phyloP scores from a whole-genome alignment of 2,113 vertebrate species.

The Ameiurus melas region DNA sequence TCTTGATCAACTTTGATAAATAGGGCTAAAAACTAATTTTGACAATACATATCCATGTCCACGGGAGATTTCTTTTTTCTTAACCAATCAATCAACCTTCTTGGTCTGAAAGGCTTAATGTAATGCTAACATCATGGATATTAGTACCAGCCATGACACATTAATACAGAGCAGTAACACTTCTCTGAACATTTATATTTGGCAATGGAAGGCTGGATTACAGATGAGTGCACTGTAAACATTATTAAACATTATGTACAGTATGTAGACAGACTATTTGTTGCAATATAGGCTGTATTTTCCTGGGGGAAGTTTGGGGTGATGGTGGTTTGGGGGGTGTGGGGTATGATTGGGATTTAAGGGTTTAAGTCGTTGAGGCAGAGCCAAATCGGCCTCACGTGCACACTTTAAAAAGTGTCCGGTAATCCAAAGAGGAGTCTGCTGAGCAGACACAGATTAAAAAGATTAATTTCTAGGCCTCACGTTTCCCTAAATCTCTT shows the following conservation, averaged over 20 bases:
- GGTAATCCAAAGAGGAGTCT: conserved; percentile 61
- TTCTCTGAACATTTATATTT: background rate
- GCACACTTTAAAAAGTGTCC: conserved; percentile 53
- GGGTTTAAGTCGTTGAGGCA: conserved; percentile 11
- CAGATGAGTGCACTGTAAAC: background rate
- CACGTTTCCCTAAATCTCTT: conserved; percentile 67
- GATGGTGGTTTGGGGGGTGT: background rate
- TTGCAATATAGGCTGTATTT: background rate
- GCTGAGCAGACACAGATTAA: conserved; percentile 72
- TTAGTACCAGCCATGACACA: background rate
- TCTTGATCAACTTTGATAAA: background rate
- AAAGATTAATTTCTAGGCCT: conserved; percentile 67
- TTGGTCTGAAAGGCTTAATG: background rate
- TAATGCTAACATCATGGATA: background rate
- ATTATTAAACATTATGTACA: background rate
- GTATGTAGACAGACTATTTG: background rate
- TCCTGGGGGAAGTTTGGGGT: background rate
- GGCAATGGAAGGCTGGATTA: background rate
- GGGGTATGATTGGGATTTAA: background rate
- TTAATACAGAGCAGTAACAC: background rate
- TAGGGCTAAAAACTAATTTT: background rate
- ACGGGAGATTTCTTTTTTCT: background rate
- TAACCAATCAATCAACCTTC: background rate
- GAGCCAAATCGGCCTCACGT: conserved; percentile 37
- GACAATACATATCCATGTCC: background rate